Evolutionary conservation across 2,797 vertebrate species (phyloP).

Genomic region (Hydrolagus colliei): DNA sequence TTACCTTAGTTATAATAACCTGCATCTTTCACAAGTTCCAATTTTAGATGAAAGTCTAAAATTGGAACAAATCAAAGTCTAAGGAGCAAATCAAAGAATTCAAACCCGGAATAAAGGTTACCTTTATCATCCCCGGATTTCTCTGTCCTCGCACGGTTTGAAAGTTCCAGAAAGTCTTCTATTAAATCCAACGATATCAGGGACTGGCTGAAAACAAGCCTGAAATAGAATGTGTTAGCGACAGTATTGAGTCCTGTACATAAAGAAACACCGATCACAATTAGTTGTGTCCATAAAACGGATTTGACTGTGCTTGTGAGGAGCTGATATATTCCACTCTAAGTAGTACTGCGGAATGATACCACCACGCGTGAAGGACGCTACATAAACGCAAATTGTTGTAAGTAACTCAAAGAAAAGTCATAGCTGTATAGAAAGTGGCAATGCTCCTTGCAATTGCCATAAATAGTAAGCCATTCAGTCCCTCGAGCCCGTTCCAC

Average conservation of each 20-base stretch:
- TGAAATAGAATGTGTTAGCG: constrained; percentile 43
- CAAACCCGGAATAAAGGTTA: constrained; percentile 39
- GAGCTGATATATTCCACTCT: background rate
- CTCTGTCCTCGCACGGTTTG: constrained; percentile 75
- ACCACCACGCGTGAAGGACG: too few relatives aligned
- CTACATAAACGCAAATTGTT: too few relatives aligned
- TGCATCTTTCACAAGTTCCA: background rate
- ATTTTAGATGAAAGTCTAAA: background rate
- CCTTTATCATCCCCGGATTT: constrained; percentile 87
- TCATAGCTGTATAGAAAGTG: too few relatives aligned
- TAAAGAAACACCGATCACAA: constrained; percentile 18
- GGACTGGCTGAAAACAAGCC: constrained; percentile 96
- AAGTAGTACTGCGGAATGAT: too few relatives aligned
- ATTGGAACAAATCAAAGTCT: too few relatives aligned
- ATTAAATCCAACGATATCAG: constrained; percentile 96
- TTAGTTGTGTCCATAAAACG: background rate
- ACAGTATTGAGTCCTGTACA: constrained; percentile 13
- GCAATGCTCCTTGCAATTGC: too few relatives aligned
- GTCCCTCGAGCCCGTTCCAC: too few relatives aligned
- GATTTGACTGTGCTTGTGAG: background rate
- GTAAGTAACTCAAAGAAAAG: too few relatives aligned
- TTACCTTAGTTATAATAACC: background rate
- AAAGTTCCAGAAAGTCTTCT: constrained; percentile 90
- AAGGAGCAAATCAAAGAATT: background rate
- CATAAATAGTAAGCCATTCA: too few relatives aligned